Percentiles rank a stretch among this genome's conserved stretches.
These are phyloP conservation scores for Oryzias curvinotus DNA, from an alignment of 2,113 vertebrate genomes.

Conservation along the genomic window DNA sequence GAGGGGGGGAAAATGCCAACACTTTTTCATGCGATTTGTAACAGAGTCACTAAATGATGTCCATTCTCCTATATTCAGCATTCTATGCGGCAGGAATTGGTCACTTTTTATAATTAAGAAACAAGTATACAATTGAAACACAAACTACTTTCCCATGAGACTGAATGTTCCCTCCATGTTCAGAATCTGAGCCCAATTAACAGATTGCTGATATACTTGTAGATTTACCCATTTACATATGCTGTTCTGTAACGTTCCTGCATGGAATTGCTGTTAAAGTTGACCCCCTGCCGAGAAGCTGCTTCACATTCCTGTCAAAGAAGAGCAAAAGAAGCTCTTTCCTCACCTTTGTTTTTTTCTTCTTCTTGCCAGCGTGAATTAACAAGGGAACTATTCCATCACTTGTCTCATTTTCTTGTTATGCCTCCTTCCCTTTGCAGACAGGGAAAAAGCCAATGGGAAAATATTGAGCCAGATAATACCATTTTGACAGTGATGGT, in stretches of 20 bases:
- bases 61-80: constrained; percentile 1
- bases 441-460: constrained; percentile 53
- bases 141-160: constrained; percentile 29
- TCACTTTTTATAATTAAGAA: neutral
- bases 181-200: constrained; percentile 46
- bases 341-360: neutral
- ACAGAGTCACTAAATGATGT: neutral
- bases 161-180: constrained; percentile 26
- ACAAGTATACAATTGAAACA: constrained; percentile 8
- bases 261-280: constrained; percentile 41
- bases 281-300: constrained; percentile 30
- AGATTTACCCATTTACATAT: constrained; percentile 22
- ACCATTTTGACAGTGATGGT: constrained; percentile 51
- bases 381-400: constrained; percentile 47
- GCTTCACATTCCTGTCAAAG: constrained; percentile 42
- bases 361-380: constrained; percentile 29
- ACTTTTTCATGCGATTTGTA: constrained; percentile 20
- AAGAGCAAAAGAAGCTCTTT: constrained; percentile 7
- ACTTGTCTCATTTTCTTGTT: constrained; percentile 49
- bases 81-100: neutral
- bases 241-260: constrained; percentile 14
- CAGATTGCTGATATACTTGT: constrained; percentile 29
- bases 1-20: neutral
- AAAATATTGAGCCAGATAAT: constrained; percentile 61
- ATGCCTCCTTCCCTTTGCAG: constrained; percentile 16